Evolutionary conservation across 64 coral and sea anemone genomes (phyloP).

Genomic region (Pachyseris speciosa): DNA sequence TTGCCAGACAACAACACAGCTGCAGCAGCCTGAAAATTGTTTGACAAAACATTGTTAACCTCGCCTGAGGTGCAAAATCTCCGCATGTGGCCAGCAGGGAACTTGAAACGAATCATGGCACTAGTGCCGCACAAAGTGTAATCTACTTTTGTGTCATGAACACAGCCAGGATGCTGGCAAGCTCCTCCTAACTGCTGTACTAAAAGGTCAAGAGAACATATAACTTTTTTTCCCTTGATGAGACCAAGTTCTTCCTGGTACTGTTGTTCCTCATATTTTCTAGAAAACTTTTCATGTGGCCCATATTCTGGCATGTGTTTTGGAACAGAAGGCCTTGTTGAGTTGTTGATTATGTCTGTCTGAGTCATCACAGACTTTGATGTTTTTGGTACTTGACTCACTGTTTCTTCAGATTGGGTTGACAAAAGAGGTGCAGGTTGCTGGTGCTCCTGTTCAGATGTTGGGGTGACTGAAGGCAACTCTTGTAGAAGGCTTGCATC

Average conservation of each 20-base stretch:
- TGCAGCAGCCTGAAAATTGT: slow-evolving; percentile 31
- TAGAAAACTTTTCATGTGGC: slow-evolving; percentile 19
- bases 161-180: slow-evolving; percentile 37
- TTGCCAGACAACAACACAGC: slow-evolving; percentile 60
- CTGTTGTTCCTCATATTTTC: not conserved
- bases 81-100: slow-evolving; percentile 10
- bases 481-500: not conserved
- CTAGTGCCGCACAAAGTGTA: not conserved
- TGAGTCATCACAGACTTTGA: not conserved
- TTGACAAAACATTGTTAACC: not conserved
- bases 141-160: not conserved
- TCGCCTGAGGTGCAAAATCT: slow-evolving; percentile 7
- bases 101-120: not conserved
- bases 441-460: not conserved
- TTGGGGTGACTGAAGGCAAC: not conserved
- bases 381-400: not conserved
- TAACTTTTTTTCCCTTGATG: slow-evolving; percentile 26
- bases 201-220: slow-evolving; percentile 40
- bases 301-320: not conserved
- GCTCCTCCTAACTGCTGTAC: not conserved
- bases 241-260: slow-evolving; percentile 23
- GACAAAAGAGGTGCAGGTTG: not conserved
- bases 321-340: not conserved
- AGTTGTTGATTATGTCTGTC: not conserved
- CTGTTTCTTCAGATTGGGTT: not conserved